Evolutionary conservation across 2,797 vertebrate genomes (phyloP).

Genomic region (Melanotaenia nigrans): DNA sequence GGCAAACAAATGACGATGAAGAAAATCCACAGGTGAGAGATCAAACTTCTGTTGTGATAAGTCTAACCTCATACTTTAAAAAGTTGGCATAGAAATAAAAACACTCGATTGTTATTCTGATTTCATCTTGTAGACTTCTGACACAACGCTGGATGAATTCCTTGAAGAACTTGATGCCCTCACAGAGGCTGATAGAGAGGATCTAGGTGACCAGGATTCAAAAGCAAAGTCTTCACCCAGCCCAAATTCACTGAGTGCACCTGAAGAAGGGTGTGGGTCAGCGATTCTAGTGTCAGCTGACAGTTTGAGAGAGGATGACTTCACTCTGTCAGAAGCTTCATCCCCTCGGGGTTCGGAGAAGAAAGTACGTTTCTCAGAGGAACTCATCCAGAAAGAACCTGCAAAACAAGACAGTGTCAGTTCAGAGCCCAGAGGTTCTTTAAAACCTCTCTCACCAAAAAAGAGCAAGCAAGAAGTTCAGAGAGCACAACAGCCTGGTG

Average conservation of each 20-base stretch:
- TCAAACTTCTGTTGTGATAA: neutral
- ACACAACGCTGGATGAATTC: slow-evolving; percentile 80
- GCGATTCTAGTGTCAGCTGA: slow-evolving; percentile 9
- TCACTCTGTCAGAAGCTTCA: slow-evolving; percentile 29
- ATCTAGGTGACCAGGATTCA: slow-evolving; percentile 55
- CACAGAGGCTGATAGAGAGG: slow-evolving; percentile 65
- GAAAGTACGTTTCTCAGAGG: slow-evolving; percentile 82
- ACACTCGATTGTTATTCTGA: slow-evolving; percentile 4
- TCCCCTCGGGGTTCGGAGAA: slow-evolving; percentile 70
- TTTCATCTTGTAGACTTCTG: slow-evolving; percentile 54
- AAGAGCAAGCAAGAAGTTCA: slow-evolving; percentile 33
- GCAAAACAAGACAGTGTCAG: slow-evolving; percentile 40
- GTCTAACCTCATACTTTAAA: neutral
- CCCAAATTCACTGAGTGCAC: slow-evolving; percentile 25
- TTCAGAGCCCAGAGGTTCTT: slow-evolving; percentile 57
- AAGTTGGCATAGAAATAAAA: neutral
- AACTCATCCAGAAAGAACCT: slow-evolving; percentile 59
- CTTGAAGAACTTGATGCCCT: slow-evolving; percentile 82
- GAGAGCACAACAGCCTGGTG: slow-evolving; percentile 27
- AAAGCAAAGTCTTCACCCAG: slow-evolving; percentile 46
- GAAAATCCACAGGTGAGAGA: slow-evolving; percentile 77
- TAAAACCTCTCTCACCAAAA: slow-evolving; percentile 54
- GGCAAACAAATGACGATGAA: slow-evolving; percentile 86
- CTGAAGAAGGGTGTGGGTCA: slow-evolving; percentile 41
- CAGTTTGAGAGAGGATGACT: slow-evolving; percentile 26